Percentiles rank a stretch among this genome's conserved stretches.
phyloP scores from a whole-genome alignment of 2,113 vertebrate genomes.

The Macquaria australasica region DNA sequence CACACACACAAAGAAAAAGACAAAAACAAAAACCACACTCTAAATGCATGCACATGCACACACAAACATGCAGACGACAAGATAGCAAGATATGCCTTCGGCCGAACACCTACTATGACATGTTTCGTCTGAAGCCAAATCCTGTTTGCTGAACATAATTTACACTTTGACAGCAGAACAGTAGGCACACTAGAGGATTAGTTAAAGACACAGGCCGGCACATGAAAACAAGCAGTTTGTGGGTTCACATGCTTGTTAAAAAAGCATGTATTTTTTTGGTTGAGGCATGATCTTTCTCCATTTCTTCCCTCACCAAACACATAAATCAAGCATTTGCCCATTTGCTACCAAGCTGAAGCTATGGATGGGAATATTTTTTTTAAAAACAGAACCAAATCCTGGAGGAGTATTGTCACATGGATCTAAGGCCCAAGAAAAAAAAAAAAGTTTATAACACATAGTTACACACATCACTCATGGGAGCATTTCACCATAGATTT shows the following conservation, averaged over 20 bases:
- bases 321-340: conserved; percentile 6
- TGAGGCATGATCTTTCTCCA: not conserved
- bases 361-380: conserved; percentile 4
- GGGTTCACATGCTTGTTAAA: not conserved
- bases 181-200: not conserved
- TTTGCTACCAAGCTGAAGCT: not conserved
- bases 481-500: conserved; percentile 11
- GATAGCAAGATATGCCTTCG: not conserved
- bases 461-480: conserved; percentile 8
- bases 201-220: not conserved
- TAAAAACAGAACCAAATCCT: conserved; percentile 13
- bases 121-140: not conserved
- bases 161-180: not conserved
- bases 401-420: conserved; percentile 3
- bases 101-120: not conserved
- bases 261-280: not conserved
- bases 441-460: not conserved
- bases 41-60: conserved; percentile 9
- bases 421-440: not conserved
- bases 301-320: not conserved
- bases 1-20: conserved; percentile 1
- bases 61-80: conserved; percentile 6
- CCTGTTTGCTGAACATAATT: conserved; percentile 25
- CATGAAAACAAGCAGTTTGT: conserved; percentile 3
- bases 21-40: not conserved